Evolutionary conservation across 2,113 vertebrate genomes (phyloP).

Genomic region (Erythrocercus mccallii): DNA sequence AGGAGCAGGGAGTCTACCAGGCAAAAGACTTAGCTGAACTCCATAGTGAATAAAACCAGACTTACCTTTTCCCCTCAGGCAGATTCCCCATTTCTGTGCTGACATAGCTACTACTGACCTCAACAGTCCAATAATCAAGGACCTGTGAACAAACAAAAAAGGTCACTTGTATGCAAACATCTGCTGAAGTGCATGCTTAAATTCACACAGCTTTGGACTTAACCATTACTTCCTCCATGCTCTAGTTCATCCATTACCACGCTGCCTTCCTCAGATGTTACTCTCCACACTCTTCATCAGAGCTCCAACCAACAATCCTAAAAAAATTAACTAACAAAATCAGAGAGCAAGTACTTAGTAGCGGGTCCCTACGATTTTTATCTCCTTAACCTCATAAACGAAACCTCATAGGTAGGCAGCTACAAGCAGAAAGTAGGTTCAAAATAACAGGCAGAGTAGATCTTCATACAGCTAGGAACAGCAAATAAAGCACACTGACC

Average conservation of each 20-base stretch:
- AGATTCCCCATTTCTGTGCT: conserved; percentile 45
- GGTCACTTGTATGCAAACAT: not conserved
- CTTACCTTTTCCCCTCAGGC: conserved; percentile 28
- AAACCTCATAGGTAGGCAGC: not conserved
- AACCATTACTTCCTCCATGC: not conserved
- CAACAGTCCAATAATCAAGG: conserved; percentile 50
- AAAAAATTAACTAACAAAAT: not conserved
- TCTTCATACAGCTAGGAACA: not conserved
- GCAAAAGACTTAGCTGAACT: not conserved
- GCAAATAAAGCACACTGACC: not conserved
- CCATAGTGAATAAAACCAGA: conserved; percentile 7
- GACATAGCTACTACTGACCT: conserved; percentile 58
- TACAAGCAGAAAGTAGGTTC: not conserved
- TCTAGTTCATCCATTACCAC: not conserved
- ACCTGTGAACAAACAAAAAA: conserved; percentile 29
- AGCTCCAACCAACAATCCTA: not conserved
- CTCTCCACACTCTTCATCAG: not conserved
- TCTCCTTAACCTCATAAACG: not conserved
- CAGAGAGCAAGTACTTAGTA: not conserved
- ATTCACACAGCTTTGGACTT: not conserved
- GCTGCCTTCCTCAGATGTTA: not conserved
- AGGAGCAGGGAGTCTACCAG: not conserved
- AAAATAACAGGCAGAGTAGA: not conserved
- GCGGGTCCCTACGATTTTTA: rapidly evolving
- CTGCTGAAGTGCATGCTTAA: not conserved